Conservation (phyloP, 2,797 vertebrate genomes). For the Paratrypauchen microcephalus region DNA sequence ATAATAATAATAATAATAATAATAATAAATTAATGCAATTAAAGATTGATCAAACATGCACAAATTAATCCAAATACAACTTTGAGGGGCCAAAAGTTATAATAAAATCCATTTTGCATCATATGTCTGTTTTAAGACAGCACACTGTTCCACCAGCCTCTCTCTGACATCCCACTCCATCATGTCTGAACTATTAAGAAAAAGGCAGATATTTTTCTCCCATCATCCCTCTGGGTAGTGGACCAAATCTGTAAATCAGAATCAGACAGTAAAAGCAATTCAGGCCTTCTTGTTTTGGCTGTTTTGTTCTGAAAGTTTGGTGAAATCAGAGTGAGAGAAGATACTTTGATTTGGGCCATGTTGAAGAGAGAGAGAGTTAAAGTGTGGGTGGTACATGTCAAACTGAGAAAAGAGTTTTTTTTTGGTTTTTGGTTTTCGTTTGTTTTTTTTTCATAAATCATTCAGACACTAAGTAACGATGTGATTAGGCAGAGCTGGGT, state of each 20-base stretch:
- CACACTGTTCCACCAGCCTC: constrained; percentile 69
- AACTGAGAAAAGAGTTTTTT: constrained; percentile 33
- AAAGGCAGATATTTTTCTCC: constrained; percentile 66
- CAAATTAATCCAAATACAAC: too few relatives aligned
- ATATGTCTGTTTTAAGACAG: background rate
- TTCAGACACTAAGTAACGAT: constrained; percentile 48
- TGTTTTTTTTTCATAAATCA: constrained; percentile 57
- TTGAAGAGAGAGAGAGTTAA: constrained; percentile 30
- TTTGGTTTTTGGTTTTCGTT: too few relatives aligned
- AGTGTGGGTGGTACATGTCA: constrained; percentile 58
- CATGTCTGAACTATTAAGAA: constrained; percentile 71
- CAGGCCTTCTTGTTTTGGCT: constrained; percentile 55
- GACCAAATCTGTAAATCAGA: constrained; percentile 48
- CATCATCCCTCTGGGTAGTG: constrained; percentile 56
- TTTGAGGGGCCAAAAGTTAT: too few relatives aligned
- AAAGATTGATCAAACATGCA: too few relatives aligned
- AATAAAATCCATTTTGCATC: too few relatives aligned
- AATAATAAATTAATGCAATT: too few relatives aligned
- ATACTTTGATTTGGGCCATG: constrained; percentile 45
- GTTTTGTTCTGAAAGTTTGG: constrained; percentile 42
- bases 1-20: too few relatives aligned
- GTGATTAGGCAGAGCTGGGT: too few relatives aligned
- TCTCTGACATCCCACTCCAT: constrained; percentile 62
- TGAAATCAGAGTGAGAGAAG: background rate
- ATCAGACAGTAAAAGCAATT: constrained; percentile 63